Conservation (phyloP, 2,113 vertebrate genomes). For the Rafetus swinhoei region DNA sequence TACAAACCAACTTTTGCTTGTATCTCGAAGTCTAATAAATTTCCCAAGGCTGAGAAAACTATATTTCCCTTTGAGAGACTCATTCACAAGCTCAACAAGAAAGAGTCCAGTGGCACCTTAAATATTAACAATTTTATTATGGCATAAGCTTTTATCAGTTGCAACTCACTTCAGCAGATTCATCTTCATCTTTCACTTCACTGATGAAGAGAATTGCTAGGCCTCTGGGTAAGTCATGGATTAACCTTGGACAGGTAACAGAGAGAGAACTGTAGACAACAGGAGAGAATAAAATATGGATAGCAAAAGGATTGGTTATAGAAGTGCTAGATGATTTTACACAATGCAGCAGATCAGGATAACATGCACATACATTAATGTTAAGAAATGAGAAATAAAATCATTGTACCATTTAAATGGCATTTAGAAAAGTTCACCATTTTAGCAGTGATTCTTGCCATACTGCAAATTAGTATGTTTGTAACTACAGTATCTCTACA, state of each 20-base stretch:
- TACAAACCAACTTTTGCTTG: rapidly evolving
- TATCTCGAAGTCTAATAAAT: background rate
- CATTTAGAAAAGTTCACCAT: constrained; percentile 70
- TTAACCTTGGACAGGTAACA: background rate
- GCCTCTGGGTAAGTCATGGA: background rate
- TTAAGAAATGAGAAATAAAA: constrained; percentile 21
- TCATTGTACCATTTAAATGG: constrained; percentile 53
- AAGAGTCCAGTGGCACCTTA: no score
- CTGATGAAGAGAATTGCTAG: background rate
- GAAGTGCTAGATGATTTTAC: background rate
- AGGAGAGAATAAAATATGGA: background rate
- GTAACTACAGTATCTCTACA: background rate
- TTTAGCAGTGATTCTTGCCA: constrained; percentile 7
- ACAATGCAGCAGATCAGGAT: background rate
- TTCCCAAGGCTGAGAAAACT: rapidly evolving
- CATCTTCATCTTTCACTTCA: no score
- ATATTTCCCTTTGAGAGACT: background rate
- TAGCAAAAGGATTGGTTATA: background rate
- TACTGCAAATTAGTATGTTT: constrained; percentile 39
- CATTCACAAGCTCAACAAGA: rapidly evolving
- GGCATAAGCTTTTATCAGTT: no score
- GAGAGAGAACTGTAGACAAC: background rate
- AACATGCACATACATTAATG: background rate
- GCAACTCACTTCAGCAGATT: no score
- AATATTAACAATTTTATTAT: no score